Evolutionary conservation across 1,140 invertebrate species (phyloP), one percentile per base, ranked within the genome.

Genomic region (Eriocheir sinensis): DNA sequence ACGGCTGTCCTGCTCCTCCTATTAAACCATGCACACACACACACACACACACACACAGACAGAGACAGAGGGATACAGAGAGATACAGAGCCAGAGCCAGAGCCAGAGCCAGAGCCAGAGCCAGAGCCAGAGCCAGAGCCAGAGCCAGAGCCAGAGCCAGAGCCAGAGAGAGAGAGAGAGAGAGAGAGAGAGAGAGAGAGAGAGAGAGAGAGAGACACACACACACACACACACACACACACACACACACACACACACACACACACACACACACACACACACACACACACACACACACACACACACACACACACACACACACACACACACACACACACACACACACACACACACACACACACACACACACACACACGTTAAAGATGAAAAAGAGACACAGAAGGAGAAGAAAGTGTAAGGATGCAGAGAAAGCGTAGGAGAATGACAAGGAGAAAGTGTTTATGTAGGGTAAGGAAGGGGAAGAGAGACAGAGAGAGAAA

Each of bases 231-330:
- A 48, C 21, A 72, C 21, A 72, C n/a, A n/a, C 27, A 72, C 2
- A 48, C 44, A 15, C 4, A 8, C 44, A 48, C 44, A 48, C 21
- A 72, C 21, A 72, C n/a, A n/a, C 27, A 72, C 2, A 48, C 44
- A 15, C 4, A 8, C 44, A 48, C 44, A 48, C 21, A 72, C 21
- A 72, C n/a, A n/a, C 27, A 72, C 2, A 48, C 44, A 15, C 4
- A 8, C 44, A 48, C 44, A 48, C 21, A 72, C 60, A 72, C 60
- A 48, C 40, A 60, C 34, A 38, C 88, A 34, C 85, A 88, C 85
- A 88, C 85, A 88, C 85, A 88, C 85, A 88, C 85, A 88, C 85
- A 88, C 85, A 88, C 85, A 88, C 85, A 88, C 85, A 88, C 85
- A 88, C 85, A 88, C 83, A 85, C 83, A 85, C 81, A 80, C 81